Base-by-base conservation (phyloP, 2,888 invertebrate genomes). In the Cephus runcator region DNA sequence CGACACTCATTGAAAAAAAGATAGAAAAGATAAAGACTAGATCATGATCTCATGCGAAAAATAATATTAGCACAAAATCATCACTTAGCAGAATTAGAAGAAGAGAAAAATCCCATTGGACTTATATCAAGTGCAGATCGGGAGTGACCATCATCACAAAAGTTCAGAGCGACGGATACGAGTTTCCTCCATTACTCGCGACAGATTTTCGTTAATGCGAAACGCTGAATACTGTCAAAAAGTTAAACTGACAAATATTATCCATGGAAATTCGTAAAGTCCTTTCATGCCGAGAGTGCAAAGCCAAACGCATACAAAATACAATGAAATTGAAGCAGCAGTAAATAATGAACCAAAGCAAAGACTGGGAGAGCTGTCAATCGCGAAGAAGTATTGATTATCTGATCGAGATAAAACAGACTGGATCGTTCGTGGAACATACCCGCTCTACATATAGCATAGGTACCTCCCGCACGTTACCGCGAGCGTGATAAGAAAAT, bases 101-200 rank as follows among this genome's bases (percentile, higher is more conserved):
- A 81, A 85, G 84, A 86, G 84, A 85, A 84, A 85, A 86, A 79
- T 86, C 85, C 85, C 85, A 85, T 85, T 78, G 86, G 76, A 79
- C 69, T 78, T 69, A 73, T 69, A 79, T 77, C 4, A 23, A 40
- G 15, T 23, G 15, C 40, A 77, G 75, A 71, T 77, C 76, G 77
- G 15, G 1, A 34, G 77, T 81, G 81, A 77, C 78, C 82, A 76
- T 69, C 79, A 78, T 79, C 79, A 69, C 74, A 83, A 80, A 77
- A 84, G 75, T 3, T 80, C 77, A 36, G 81, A 85, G 71, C 81
- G 86, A 85, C 85, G 82, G 83, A 79, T 86, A 85, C 84, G 79
- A 84, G 82, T 82, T 84, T 85, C 77, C 80, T 85, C 85, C 84
- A 85, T 85, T 86, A 86, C 81, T 85, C 81, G 79, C 79, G 75